phyloP scores from a whole-genome alignment of 2,113 vertebrate species.

The Naja naja region DNA sequence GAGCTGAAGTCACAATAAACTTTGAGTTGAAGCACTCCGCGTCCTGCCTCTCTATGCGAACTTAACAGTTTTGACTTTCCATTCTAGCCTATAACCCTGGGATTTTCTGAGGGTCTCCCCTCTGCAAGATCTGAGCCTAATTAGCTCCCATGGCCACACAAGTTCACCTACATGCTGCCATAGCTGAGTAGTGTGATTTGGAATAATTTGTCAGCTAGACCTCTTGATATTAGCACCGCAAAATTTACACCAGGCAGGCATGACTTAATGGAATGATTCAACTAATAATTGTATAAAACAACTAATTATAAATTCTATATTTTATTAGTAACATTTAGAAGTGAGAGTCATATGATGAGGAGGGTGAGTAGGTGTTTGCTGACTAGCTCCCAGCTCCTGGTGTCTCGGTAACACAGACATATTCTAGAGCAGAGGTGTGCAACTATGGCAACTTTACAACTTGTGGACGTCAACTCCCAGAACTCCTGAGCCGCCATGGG shows the following conservation, averaged over 20 bases:
- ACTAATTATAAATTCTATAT: not conserved
- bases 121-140: not conserved
- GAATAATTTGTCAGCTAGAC: not conserved
- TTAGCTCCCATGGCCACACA: not conserved
- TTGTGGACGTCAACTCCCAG: not conserved
- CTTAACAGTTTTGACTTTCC: too few relatives aligned
- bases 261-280: not conserved
- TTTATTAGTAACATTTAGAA: not conserved
- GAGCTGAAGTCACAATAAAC: too few relatives aligned
- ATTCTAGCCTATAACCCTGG: not conserved
- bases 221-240: not conserved
- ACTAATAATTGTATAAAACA: not conserved
- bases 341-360: not conserved
- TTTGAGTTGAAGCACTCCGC: too few relatives aligned
- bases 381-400: not conserved
- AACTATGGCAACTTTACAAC: not conserved
- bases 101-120: not conserved
- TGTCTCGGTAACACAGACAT: not conserved
- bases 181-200: not conserved
- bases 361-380: not conserved
- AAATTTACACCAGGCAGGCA: not conserved
- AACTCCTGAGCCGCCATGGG: not conserved
- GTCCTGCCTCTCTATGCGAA: too few relatives aligned
- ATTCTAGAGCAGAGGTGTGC: not conserved
- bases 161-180: not conserved